A percentile compares a stretch with the other conserved stretches of the same genome.
Conservation (phyloP, 1,140 invertebrate species). For the Gerris buenoi region DNA sequence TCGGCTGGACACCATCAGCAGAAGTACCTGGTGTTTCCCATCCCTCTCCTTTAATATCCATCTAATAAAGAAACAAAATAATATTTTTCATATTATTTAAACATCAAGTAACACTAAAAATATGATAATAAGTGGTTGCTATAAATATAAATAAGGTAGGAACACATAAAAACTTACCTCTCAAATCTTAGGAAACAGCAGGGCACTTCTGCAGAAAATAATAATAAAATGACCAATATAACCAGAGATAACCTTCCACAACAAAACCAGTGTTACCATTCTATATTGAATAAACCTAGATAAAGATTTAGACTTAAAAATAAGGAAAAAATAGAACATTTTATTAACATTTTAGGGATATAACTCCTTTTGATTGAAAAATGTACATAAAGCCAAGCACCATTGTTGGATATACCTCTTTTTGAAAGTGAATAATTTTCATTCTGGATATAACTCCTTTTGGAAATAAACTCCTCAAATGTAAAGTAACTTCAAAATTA, state of each 20-base stretch:
- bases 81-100: background rate
- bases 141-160: background rate
- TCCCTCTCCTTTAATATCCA: background rate
- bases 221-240: background rate
- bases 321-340: background rate
- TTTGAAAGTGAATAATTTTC: background rate
- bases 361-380: background rate
- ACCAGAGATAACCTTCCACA: background rate
- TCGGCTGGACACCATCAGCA: background rate
- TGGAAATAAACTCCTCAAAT: background rate
- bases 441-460: background rate
- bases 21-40: background rate
- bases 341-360: background rate
- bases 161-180: background rate
- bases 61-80: background rate
- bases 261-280: background rate
- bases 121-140: background rate
- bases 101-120: background rate
- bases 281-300: background rate
- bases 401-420: background rate
- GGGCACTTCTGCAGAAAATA: background rate
- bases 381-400: background rate
- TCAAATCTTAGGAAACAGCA: background rate
- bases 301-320: background rate
- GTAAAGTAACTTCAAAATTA: too few relatives aligned